Percentiles rank a stretch among this genome's conserved stretches.
phyloP scores from a whole-genome alignment of 2,888 invertebrate genomes.

The Helleia helle region DNA sequence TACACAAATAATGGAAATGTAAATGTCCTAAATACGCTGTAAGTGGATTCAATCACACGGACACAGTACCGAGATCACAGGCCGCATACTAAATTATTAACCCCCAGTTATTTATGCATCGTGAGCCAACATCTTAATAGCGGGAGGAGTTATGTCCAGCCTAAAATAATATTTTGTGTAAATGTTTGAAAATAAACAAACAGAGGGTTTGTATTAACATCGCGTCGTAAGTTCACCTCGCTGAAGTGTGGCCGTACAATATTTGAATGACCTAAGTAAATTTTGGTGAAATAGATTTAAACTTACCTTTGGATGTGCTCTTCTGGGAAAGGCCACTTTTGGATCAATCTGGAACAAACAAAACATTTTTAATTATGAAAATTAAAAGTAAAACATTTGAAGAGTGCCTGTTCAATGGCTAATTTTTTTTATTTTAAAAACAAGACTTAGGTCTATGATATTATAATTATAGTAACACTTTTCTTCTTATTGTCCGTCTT shows the following conservation, averaged over 20 bases:
- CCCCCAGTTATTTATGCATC: slow-evolving; percentile 70
- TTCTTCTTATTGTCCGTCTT: too few relatives aligned
- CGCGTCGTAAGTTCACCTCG: slow-evolving; percentile 46
- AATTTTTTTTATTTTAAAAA: too few relatives aligned
- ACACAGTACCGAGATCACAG: slow-evolving; percentile 50
- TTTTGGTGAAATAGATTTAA: slow-evolving; percentile 44
- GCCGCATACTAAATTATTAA: slow-evolving; percentile 69
- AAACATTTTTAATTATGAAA: too few relatives aligned
- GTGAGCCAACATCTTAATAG: slow-evolving; percentile 69
- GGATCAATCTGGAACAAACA: slow-evolving; percentile 99
- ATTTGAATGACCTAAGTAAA: slow-evolving; percentile 49
- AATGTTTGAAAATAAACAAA: slow-evolving; percentile 69
- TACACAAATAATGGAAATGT: background rate
- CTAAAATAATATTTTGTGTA: slow-evolving; percentile 72
- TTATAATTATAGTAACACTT: too few relatives aligned
- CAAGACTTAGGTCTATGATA: too few relatives aligned
- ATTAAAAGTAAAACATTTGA: too few relatives aligned
- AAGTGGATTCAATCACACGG: slow-evolving; percentile 54
- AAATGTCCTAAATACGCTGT: background rate
- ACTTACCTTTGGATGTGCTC: slow-evolving; percentile 98
- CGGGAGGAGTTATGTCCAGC: slow-evolving; percentile 62
- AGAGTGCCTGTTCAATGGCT: too few relatives aligned
- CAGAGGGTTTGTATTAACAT: slow-evolving; percentile 31
- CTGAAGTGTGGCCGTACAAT: slow-evolving; percentile 42
- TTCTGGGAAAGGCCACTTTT: slow-evolving; percentile 99